phyloP scores from a whole-genome alignment of 2,113 vertebrate genomes.

The Rhinopithecus roxellana region DNA sequence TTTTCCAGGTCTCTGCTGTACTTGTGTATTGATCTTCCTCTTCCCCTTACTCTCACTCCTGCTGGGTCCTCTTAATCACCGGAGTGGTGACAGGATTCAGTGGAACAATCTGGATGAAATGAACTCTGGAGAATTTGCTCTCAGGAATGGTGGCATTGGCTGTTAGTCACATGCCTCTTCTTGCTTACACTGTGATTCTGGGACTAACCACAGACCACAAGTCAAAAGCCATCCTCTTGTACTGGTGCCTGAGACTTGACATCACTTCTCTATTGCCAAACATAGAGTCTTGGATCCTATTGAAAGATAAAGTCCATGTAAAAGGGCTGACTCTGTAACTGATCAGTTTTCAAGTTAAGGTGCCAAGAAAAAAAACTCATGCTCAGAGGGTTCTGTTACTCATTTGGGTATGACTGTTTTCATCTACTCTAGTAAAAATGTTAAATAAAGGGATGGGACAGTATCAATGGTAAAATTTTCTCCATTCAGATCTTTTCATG shows the following conservation, averaged over 20 bases:
- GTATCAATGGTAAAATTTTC: neutral
- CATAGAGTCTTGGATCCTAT: neutral
- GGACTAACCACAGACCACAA: neutral
- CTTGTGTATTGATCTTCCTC: neutral
- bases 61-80: neutral
- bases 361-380: conserved; percentile 1
- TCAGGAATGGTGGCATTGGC: neutral
- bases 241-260: neutral
- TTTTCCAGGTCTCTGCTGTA: neutral
- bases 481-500: neutral
- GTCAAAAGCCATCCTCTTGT: neutral
- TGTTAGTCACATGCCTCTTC: neutral
- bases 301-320: neutral
- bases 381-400: neutral
- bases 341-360: conserved; percentile 1
- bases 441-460: neutral
- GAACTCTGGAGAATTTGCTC: neutral
- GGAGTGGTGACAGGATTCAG: neutral
- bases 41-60: neutral
- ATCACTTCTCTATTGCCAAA: neutral
- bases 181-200: conserved; percentile 14
- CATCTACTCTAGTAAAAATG: neutral
- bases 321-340: neutral
- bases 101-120: neutral
- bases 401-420: neutral